Evolutionary conservation across 2,797 vertebrate genomes (phyloP), one percentile per base, ranked within the genome.

Genomic region (Phrynocephalus guinanensis): DNA sequence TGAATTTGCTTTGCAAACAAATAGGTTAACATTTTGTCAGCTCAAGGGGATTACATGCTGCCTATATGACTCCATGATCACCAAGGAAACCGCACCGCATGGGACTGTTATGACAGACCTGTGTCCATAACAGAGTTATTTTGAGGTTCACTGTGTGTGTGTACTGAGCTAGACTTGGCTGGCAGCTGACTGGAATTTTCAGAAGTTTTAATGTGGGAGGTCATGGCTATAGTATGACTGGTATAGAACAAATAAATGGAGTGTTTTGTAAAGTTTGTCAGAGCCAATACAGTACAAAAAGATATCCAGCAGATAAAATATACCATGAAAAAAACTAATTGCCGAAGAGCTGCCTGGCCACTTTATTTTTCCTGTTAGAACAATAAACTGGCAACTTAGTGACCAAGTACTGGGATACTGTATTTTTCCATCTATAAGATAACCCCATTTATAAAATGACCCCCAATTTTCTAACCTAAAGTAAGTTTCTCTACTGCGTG

Each of bases 11-110:
- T 91, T 79, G 50, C 44, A 80, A 92, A 91, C 44, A 73, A 80
- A 86, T 28, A n/a, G 30, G 24, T 82, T 93, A 89, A 89, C 6
- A 2, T 87, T 92, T 89, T 90, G 50, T 87, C 79, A 68, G 52
- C 50, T 92, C 22, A 0, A 0, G 81, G 63, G 79, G 79, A 90
- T 91, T 86, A 77, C 2, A 1, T 20, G 24, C 85, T 90, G 67
- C 80, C 87, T 84, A 48, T 67, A 84, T n/a, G 76, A 22, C 0
- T 0, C 81, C 91, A 83, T 70, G 18, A 72, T 93, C 77, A 68
- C 89, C 86, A 89, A 83, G 84, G 88, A 76, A 89, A 89, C 84
- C 0, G 0, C 44, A 7, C 68, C 16, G 44, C 1, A 0, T 13
- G 1, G 71, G 83, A 75, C 82, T 85, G 76, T 71, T 83, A 30